Evolutionary conservation across 1,140 invertebrate species (phyloP).

Genomic region (Drosophila micromelanica): DNA sequence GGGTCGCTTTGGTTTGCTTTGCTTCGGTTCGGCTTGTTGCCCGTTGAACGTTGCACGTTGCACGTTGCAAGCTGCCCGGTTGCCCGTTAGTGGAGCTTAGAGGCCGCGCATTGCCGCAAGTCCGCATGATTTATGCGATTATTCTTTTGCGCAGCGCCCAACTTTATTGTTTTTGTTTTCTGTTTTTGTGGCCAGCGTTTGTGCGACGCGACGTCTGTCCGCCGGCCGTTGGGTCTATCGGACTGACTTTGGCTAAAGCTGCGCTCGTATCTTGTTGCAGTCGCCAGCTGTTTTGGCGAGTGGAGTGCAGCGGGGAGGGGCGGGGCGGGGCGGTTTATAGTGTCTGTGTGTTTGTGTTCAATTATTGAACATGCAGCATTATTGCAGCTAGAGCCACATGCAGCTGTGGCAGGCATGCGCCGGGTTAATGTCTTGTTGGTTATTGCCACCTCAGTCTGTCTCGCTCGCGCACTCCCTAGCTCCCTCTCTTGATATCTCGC

Average conservation of each 20-base stretch:
- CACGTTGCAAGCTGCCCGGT: constrained; percentile 2
- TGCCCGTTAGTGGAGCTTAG: constrained; percentile 71
- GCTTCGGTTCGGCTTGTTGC: constrained; percentile 21
- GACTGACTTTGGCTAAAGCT: constrained; percentile 37
- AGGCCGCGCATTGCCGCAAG: constrained; percentile 63
- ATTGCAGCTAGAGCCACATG: constrained; percentile 46
- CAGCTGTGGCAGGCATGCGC: constrained; percentile 66
- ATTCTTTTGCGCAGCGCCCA: constrained; percentile 78
- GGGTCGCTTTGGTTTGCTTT: constrained; percentile 5
- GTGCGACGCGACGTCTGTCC: background rate
- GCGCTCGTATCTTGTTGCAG: constrained; percentile 60
- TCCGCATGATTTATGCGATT: constrained; percentile 82
- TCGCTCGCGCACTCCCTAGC: background rate
- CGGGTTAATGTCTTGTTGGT: constrained; percentile 82
- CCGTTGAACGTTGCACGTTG: constrained; percentile 7
- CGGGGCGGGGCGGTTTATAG: background rate
- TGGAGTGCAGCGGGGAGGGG: constrained; percentile 4
- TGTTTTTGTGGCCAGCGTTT: constrained; percentile 66
- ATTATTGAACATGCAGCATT: constrained; percentile 70
- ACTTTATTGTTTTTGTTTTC: constrained; percentile 82
- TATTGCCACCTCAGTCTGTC: constrained; percentile 61
- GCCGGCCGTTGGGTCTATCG: constrained; percentile 3
- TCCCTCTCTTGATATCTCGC: background rate
- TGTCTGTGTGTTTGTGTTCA: constrained; percentile 42
- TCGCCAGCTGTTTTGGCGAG: constrained; percentile 49